A percentile compares a stretch with the other conserved stretches of the same genome.
Conservation (phyloP, 2,797 vertebrate species). For the Notoglanidium macrostoma region DNA sequence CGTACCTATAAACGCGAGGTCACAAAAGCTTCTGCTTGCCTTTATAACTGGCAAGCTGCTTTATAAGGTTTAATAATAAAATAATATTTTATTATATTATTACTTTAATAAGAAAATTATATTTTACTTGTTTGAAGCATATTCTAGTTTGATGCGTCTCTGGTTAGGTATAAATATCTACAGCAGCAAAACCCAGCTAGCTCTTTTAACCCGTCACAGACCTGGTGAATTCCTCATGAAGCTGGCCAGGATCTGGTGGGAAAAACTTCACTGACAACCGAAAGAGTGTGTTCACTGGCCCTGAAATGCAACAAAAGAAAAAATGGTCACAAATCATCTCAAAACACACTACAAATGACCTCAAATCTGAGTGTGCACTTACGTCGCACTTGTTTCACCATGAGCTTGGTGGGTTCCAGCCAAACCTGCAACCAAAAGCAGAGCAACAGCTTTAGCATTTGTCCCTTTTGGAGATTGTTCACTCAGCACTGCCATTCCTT, state of each 20-base stretch:
- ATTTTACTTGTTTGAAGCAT: not conserved
- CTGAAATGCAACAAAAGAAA: conserved; percentile 66
- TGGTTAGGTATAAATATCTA: not conserved
- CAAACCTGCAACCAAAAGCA: conserved; percentile 82
- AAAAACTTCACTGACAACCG: conserved; percentile 96
- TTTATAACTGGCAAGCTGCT: not conserved
- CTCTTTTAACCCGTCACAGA: conserved; percentile 61
- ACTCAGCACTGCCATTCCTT: not conserved
- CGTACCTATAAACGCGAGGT: not conserved
- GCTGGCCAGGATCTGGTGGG: conserved; percentile 95
- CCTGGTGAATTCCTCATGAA: conserved; percentile 96
- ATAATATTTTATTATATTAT: too few relatives aligned
- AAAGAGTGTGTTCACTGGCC: conserved; percentile 85
- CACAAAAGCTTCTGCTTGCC: not conserved
- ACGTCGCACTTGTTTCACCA: conserved; percentile 91
- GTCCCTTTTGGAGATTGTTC: not conserved
- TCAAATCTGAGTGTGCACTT: conserved; percentile 69
- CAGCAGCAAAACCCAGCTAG: not conserved
- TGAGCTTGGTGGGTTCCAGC: conserved; percentile 91
- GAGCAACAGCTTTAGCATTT: conserved; percentile 34
- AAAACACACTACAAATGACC: not conserved
- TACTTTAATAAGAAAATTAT: not conserved
- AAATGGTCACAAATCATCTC: conserved; percentile 1
- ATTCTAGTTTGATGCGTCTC: not conserved
- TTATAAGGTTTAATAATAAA: not conserved